Percentiles rank a stretch among this genome's conserved stretches.
phyloP scores from a whole-genome alignment of 1,140 invertebrate genomes.

The Meteorus sp. region DNA sequence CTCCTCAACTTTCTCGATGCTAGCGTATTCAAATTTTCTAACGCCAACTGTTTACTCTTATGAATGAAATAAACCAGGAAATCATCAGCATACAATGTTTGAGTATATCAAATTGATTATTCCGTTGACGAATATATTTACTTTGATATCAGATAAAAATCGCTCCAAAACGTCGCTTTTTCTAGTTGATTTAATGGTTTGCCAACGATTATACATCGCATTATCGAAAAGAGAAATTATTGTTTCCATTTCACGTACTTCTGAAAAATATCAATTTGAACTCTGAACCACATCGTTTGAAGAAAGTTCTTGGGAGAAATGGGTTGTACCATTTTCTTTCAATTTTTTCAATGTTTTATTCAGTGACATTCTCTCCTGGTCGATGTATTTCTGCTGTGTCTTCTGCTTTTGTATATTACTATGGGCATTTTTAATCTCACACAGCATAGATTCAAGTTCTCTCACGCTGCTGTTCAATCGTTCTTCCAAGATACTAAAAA shows the following conservation, averaged over 20 bases:
- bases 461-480: conserved; percentile 35
- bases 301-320: neutral
- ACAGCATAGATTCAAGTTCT: conserved; percentile 43
- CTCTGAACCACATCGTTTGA: conserved; percentile 1
- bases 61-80: conserved; percentile 7
- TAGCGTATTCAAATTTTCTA: conserved; percentile 36
- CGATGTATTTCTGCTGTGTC: conserved; percentile 37
- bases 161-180: conserved; percentile 36
- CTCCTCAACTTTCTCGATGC: conserved; percentile 30
- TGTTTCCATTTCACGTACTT: conserved; percentile 46
- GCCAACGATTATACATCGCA: conserved; percentile 41
- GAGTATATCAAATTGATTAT: neutral
- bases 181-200: conserved; percentile 35
- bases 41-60: conserved; percentile 44
- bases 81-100: neutral
- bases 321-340: conserved; percentile 42
- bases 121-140: conserved; percentile 15
- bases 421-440: conserved; percentile 37
- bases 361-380: conserved; percentile 39
- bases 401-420: conserved; percentile 42
- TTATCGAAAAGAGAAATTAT: conserved; percentile 43
- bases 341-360: conserved; percentile 39
- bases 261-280: conserved; percentile 31
- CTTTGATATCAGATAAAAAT: conserved; percentile 42
- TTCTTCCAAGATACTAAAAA: conserved; percentile 35